Evolutionary conservation across 1,140 invertebrate genomes (phyloP).

Genomic region (Drosophila bifasciata): DNA sequence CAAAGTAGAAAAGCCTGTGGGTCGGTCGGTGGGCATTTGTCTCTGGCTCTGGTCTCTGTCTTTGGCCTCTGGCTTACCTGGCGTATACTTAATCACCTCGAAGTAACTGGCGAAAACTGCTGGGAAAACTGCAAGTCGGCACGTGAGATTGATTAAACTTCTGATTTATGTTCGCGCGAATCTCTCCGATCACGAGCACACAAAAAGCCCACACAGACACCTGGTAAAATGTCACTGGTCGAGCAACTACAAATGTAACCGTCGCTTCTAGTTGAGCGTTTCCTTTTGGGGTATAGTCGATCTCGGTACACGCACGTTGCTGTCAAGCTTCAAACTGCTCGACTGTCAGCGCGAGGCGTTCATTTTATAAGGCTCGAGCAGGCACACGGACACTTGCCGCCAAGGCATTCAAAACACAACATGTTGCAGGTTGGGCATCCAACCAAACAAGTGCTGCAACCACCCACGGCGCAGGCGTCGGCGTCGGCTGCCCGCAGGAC

Average conservation of each 20-base stretch:
- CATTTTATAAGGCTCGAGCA: slow-evolving; percentile 65
- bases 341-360: slow-evolving; percentile 8
- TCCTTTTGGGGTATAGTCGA: neutral
- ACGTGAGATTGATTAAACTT: slow-evolving; percentile 75
- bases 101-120: slow-evolving; percentile 17
- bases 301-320: slow-evolving; percentile 55
- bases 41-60: slow-evolving; percentile 20
- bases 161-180: slow-evolving; percentile 60
- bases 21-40: too few species aligned
- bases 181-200: slow-evolving; percentile 7
- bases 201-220: slow-evolving; percentile 23
- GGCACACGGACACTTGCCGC: slow-evolving; percentile 38
- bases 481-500: neutral
- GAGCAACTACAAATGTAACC: slow-evolving; percentile 24
- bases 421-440: slow-evolving; percentile 60
- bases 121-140: slow-evolving; percentile 49
- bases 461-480: slow-evolving; percentile 34
- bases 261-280: slow-evolving; percentile 13
- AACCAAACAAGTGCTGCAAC: slow-evolving; percentile 60
- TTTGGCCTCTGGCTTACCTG: slow-evolving; percentile 68
- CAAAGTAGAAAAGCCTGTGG: slow-evolving; percentile 51
- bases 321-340: slow-evolving; percentile 50
- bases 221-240: slow-evolving; percentile 6
- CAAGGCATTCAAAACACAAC: slow-evolving; percentile 77
- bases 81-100: slow-evolving; percentile 66